These are phyloP conservation scores for Bufo bufo DNA, from an alignment of 2,113 vertebrate species.

Conservation along the genomic window DNA sequence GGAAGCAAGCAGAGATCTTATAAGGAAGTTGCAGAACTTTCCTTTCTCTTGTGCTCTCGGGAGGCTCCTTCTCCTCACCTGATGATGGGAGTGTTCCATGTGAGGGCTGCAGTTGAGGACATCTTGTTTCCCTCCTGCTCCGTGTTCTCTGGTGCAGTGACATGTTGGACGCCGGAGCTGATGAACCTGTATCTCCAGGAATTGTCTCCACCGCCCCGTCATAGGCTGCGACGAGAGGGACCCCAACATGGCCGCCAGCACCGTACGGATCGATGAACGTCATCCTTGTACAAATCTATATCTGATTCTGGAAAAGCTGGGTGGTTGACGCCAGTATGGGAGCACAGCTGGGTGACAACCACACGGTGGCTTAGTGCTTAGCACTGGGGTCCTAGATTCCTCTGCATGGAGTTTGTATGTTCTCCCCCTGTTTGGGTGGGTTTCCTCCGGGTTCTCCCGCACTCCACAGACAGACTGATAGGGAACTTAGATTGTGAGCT, in stretches of 20 bases:
- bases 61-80: background rate
- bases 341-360: too few relatives aligned
- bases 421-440: too few relatives aligned
- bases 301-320: too few relatives aligned
- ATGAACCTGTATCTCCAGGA: background rate
- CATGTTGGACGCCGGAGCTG: background rate
- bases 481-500: too few relatives aligned
- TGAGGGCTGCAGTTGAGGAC: background rate
- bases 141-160: background rate
- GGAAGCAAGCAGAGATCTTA: background rate
- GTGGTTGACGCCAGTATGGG: too few relatives aligned
- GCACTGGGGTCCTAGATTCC: too few relatives aligned
- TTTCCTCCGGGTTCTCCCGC: too few relatives aligned
- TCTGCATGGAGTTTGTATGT: too few relatives aligned
- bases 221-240: background rate
- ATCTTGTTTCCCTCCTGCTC: background rate
- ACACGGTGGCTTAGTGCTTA: too few relatives aligned
- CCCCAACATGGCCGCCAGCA: background rate
- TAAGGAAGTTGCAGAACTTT: background rate
- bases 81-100: background rate
- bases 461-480: too few relatives aligned
- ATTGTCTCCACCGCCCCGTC: background rate
- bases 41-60: background rate
- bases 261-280: too few relatives aligned
- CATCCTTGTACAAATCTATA: too few relatives aligned